Evolutionary conservation across 2,113 vertebrate genomes (phyloP).

Genomic region (pig (Sus scrofa)): DNA sequence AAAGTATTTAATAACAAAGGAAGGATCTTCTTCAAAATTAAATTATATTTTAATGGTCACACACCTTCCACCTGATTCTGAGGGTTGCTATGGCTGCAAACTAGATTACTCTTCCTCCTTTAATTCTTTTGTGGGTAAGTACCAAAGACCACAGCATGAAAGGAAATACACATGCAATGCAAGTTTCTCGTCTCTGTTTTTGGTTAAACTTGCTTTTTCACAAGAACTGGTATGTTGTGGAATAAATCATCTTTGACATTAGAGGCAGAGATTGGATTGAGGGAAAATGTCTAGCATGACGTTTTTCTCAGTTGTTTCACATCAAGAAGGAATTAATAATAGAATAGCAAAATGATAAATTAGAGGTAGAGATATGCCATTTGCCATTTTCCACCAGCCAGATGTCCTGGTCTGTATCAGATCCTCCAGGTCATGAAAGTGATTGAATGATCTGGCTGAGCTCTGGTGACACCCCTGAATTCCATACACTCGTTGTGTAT

Average conservation of each 20-base stretch:
- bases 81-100: neutral
- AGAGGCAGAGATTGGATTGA: constrained; percentile 41
- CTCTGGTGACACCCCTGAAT: neutral
- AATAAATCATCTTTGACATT: constrained; percentile 52
- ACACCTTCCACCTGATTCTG: constrained; percentile 35
- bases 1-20: neutral
- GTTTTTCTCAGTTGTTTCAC: constrained; percentile 1
- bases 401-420: neutral
- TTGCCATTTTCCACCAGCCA: neutral
- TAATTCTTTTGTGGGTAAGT: constrained; percentile 22
- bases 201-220: constrained; percentile 37
- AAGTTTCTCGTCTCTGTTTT: constrained; percentile 50
- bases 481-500: neutral
- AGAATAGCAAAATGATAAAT: constrained; percentile 33
- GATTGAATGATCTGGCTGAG: neutral
- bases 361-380: neutral
- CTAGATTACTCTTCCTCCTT: neutral
- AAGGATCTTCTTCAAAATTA: constrained; percentile 27
- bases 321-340: constrained; percentile 10
- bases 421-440: neutral
- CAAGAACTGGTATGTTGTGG: constrained; percentile 3
- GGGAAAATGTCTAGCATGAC: neutral
- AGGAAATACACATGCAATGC: constrained; percentile 1
- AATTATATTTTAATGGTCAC: neutral
- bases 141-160: neutral